Evolutionary conservation across 2,113 vertebrate species (phyloP).

Genomic region (Corvus hawaiiensis): DNA sequence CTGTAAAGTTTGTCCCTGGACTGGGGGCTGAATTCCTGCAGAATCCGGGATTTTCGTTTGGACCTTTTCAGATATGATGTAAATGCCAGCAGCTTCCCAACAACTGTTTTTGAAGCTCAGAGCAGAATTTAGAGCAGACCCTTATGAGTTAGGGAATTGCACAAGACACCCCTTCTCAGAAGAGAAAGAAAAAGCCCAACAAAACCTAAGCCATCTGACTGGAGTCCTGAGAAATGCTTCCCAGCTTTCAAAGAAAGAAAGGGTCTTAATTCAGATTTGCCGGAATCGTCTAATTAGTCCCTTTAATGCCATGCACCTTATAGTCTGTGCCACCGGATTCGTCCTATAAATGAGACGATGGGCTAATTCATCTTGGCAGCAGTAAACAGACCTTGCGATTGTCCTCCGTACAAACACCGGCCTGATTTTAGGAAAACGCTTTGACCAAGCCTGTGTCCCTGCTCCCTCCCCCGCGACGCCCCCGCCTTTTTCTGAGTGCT

Average conservation of each 20-base stretch:
- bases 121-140: slow-evolving; percentile 11
- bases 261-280: slow-evolving; percentile 51
- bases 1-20: slow-evolving; percentile 31
- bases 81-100: slow-evolving; percentile 47
- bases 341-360: slow-evolving; percentile 47
- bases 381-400: slow-evolving; percentile 51
- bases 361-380: slow-evolving; percentile 61
- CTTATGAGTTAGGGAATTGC: slow-evolving; percentile 9
- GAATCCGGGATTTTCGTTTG: slow-evolving; percentile 20
- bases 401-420: slow-evolving; percentile 33
- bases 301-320: slow-evolving; percentile 48
- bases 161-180: slow-evolving; percentile 31
- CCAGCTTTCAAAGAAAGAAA: slow-evolving; percentile 43
- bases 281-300: slow-evolving; percentile 56
- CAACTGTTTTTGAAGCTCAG: slow-evolving; percentile 33
- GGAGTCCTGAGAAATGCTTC: slow-evolving; percentile 36
- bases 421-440: slow-evolving; percentile 39
- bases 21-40: slow-evolving; percentile 21
- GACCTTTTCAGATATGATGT: slow-evolving; percentile 18
- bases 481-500: background rate
- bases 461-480: background rate
- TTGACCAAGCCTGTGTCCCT: background rate
- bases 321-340: slow-evolving; percentile 39
- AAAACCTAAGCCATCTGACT: slow-evolving; percentile 37
- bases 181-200: background rate